Percentiles rank a stretch among this genome's conserved stretches.
phyloP scores from a whole-genome alignment of 2,113 vertebrate species.

The Fregetta grallaria region DNA sequence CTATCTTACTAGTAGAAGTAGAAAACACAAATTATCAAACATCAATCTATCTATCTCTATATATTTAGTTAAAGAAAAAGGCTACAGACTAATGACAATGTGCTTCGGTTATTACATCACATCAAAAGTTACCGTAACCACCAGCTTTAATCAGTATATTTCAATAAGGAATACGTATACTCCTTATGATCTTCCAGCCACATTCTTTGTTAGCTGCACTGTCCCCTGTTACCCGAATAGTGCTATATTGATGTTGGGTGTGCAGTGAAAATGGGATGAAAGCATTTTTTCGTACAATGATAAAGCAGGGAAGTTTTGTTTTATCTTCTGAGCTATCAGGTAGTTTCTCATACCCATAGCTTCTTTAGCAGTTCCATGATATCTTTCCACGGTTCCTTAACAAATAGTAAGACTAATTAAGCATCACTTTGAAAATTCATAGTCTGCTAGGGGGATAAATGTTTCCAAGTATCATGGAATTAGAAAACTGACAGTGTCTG shows the following conservation, averaged over 20 bases:
- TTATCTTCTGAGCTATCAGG: conserved; percentile 21
- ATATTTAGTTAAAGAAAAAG: background rate
- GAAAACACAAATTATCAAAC: background rate
- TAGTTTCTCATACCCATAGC: conserved; percentile 10
- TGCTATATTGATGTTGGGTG: background rate
- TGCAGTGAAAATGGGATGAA: background rate
- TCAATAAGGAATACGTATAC: background rate
- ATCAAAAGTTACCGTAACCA: background rate
- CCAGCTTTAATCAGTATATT: background rate
- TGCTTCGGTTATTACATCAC: background rate
- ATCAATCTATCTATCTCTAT: background rate
- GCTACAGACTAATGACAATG: background rate
- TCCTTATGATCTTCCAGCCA: background rate
- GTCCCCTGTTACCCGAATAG: background rate
- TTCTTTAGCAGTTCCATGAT: conserved; percentile 23
- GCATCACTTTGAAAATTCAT: conserved; percentile 35
- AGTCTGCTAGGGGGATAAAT: background rate
- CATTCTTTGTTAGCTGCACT: background rate
- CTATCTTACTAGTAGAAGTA: background rate
- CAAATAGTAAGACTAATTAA: conserved; percentile 61
- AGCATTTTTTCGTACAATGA: conserved; percentile 6
- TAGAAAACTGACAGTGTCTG: background rate
- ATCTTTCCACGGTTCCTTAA: conserved; percentile 16
- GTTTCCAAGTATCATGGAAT: background rate
- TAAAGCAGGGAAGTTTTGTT: conserved; percentile 8